Conservation (phyloP, 1,140 invertebrate genomes). For the Sitobion miscanthi region DNA sequence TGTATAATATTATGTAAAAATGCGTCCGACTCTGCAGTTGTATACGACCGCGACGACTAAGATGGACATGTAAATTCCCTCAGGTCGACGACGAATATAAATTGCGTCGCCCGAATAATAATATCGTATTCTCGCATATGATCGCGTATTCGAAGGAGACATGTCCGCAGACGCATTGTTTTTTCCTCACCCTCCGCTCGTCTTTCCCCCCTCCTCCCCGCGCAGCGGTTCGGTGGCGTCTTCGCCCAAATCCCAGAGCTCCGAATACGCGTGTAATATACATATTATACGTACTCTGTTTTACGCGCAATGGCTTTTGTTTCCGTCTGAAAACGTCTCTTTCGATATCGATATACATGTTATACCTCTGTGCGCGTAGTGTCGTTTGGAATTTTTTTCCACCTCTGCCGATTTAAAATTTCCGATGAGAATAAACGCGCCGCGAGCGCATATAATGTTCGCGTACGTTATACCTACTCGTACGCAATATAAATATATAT, state of each 20-base stretch:
- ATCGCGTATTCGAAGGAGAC: not conserved
- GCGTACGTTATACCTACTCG: not conserved
- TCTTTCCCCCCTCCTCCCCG: not conserved
- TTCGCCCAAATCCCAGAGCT: not conserved
- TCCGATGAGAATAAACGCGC: not conserved
- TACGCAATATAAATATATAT: not conserved
- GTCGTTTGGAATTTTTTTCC: not conserved
- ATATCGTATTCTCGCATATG: not conserved
- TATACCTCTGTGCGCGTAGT: not conserved
- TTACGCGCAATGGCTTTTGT: not conserved
- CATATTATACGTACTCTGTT: not conserved
- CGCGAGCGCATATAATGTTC: not conserved
- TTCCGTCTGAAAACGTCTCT: not conserved
- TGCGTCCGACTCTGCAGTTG: not conserved
- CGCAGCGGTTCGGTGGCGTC: too few relatives aligned
- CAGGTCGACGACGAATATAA: slow-evolving; percentile 22
- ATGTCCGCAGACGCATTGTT: slow-evolving; percentile 2
- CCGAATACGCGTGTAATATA: not conserved
- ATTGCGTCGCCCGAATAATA: slow-evolving; percentile 25
- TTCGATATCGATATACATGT: not conserved
- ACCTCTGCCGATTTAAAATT: not conserved
- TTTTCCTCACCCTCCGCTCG: not conserved
- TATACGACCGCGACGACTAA: not conserved
- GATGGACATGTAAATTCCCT: slow-evolving; percentile 38
- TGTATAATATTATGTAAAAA: slow-evolving; percentile 15